These are phyloP conservation scores for Corbicula japonica DNA, from an alignment of 2,888 invertebrate genomes.

Conservation along the genomic window DNA sequence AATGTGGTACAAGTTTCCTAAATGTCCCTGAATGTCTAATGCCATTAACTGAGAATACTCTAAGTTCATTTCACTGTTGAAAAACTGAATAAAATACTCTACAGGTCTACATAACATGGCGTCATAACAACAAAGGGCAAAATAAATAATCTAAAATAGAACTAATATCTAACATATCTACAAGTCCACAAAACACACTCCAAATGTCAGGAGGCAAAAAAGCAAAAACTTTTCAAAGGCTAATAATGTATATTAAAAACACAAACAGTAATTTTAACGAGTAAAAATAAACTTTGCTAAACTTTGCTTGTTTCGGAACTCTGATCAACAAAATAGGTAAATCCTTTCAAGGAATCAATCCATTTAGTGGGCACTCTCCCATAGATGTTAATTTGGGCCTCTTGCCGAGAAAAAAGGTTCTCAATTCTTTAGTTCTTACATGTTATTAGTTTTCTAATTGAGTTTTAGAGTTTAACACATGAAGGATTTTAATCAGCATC, in stretches of 20 bases:
- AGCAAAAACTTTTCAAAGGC: constrained; percentile 37
- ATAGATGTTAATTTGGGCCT: neutral
- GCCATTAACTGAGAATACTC: no score
- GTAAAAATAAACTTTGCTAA: constrained; percentile 22
- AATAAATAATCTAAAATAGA: constrained; percentile 62
- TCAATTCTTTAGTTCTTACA: no score
- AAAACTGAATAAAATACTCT: no score
- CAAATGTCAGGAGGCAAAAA: constrained; percentile 24
- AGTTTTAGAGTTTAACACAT: no score
- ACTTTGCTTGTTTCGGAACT: neutral
- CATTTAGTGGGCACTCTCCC: neutral
- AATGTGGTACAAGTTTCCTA: no score
- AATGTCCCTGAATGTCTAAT: no score
- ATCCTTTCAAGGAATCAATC: constrained; percentile 14
- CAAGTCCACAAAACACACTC: constrained; percentile 45
- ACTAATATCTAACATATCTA: constrained; percentile 59
- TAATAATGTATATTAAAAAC: constrained; percentile 32
- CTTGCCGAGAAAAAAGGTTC: no score
- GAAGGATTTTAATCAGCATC: no score
- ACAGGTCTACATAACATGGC: constrained; percentile 28
- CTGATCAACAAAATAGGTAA: neutral
- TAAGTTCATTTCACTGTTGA: no score
- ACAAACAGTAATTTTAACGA: constrained; percentile 31
- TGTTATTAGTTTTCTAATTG: no score
- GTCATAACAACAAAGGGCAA: constrained; percentile 48